phyloP scores from a whole-genome alignment of 2,113 vertebrate genomes.

The Acinonyx jubatus region DNA sequence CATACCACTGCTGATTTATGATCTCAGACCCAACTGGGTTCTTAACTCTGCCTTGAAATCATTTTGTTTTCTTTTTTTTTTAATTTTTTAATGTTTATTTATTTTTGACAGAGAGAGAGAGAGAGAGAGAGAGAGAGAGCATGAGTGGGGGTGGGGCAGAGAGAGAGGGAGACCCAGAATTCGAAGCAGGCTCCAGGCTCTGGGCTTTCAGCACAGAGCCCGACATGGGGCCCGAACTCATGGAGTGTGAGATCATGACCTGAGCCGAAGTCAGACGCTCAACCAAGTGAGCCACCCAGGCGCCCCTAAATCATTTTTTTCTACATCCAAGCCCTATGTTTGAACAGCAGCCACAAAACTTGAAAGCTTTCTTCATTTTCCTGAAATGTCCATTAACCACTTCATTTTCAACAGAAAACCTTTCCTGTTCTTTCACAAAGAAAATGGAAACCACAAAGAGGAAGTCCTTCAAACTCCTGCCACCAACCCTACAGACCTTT shows the following conservation, averaged over 20 bases:
- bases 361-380: slow-evolving; percentile 35
- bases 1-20: background rate
- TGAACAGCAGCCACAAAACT: background rate
- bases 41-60: background rate
- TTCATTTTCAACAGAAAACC: slow-evolving; percentile 57
- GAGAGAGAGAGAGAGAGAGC: too few relatives aligned
- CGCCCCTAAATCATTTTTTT: slow-evolving; percentile 1
- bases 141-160: too few relatives aligned
- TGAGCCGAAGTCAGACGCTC: too few relatives aligned
- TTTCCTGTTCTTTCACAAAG: slow-evolving; percentile 65
- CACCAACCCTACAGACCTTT: background rate
- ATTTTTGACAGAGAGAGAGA: too few relatives aligned
- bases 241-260: too few relatives aligned
- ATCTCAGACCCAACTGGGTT: background rate
- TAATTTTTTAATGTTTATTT: too few relatives aligned
- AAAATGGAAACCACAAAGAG: slow-evolving; percentile 69
- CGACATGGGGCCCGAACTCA: too few relatives aligned
- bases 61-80: background rate
- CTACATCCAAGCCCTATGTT: background rate
- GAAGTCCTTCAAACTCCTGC: slow-evolving; percentile 52
- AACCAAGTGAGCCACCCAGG: too few relatives aligned
- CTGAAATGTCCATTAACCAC: slow-evolving; percentile 40
- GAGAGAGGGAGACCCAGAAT: too few relatives aligned
- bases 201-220: too few relatives aligned
- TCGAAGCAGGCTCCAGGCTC: too few relatives aligned